A percentile compares a stretch with the other conserved stretches of the same genome.
Evolutionary conservation across 2,888 invertebrate species (phyloP).

Genomic region (Cantharis nigra): DNA sequence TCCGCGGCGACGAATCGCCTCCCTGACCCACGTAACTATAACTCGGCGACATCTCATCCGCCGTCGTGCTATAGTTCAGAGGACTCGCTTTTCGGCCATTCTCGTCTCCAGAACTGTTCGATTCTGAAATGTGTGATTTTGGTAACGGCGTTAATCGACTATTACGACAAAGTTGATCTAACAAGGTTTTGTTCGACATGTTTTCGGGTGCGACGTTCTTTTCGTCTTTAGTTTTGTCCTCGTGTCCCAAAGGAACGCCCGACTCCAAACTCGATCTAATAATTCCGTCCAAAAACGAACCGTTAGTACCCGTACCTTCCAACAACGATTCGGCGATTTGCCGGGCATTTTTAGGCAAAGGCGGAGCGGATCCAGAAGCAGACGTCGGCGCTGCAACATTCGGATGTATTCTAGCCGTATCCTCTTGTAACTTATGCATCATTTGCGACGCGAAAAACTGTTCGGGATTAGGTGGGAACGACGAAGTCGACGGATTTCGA

Average conservation of each 20-base stretch:
- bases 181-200: slow-evolving; percentile 65
- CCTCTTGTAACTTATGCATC: slow-evolving; percentile 79
- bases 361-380: slow-evolving; percentile 41
- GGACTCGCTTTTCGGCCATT: slow-evolving; percentile 52
- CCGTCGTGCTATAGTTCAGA: slow-evolving; percentile 47
- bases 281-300: slow-evolving; percentile 81
- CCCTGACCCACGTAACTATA: slow-evolving; percentile 8
- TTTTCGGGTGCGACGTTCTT: slow-evolving; percentile 57
- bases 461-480: slow-evolving; percentile 57
- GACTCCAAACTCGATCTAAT: slow-evolving; percentile 81
- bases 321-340: slow-evolving; percentile 70
- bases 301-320: slow-evolving; percentile 70
- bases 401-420: slow-evolving; percentile 59
- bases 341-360: slow-evolving; percentile 56
- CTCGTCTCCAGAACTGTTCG: slow-evolving; percentile 57
- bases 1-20: slow-evolving; percentile 28
- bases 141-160: slow-evolving; percentile 61
- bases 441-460: slow-evolving; percentile 79
- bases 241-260: slow-evolving; percentile 58
- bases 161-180: slow-evolving; percentile 70
- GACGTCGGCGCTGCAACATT: slow-evolving; percentile 37
- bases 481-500: slow-evolving; percentile 52
- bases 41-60: slow-evolving; percentile 24
- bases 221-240: slow-evolving; percentile 61
- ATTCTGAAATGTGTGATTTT: slow-evolving; percentile 47